These are phyloP conservation scores for Melieria omissa DNA, from an alignment of 2,888 invertebrate species.

Conservation along the genomic window DNA sequence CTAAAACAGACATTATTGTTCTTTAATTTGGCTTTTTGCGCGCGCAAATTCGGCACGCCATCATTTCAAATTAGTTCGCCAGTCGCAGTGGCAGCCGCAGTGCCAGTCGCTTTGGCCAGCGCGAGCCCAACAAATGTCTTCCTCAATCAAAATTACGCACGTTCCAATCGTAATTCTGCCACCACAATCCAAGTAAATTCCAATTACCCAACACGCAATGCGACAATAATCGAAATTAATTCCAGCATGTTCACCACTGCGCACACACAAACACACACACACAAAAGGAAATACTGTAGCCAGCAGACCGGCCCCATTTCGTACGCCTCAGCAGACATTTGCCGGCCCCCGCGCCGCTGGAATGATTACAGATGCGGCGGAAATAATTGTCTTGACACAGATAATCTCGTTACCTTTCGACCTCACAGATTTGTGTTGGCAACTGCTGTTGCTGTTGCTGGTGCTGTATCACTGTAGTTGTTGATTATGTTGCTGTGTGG, in stretches of 20 bases:
- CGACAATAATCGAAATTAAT: slow-evolving; percentile 61
- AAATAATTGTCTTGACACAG: slow-evolving; percentile 62
- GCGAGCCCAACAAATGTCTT: slow-evolving; percentile 18
- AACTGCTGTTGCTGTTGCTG: too few species aligned
- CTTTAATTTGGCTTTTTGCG: too few species aligned
- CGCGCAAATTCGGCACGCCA: too few species aligned
- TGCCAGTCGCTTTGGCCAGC: too few species aligned
- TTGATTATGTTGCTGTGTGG: too few species aligned
- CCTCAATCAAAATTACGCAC: slow-evolving; percentile 35
- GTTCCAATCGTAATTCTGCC: slow-evolving; percentile 25
- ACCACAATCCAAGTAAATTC: slow-evolving; percentile 31
- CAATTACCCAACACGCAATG: slow-evolving; percentile 55
- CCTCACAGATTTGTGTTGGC: slow-evolving; percentile 25
- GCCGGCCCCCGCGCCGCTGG: background rate
- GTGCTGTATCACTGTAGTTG: too few species aligned
- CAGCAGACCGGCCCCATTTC: slow-evolving; percentile 18
- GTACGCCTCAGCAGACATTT: slow-evolving; percentile 40
- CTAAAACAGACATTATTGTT: too few species aligned
- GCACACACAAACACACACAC: slow-evolving; percentile 14
- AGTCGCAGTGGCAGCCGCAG: too few species aligned
- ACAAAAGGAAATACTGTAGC: background rate
- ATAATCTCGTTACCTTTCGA: slow-evolving; percentile 60
- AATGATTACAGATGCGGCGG: slow-evolving; percentile 54
- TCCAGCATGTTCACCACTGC: slow-evolving; percentile 40
- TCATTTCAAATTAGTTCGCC: too few species aligned